Base-by-base conservation (phyloP, 2,888 invertebrate genomes). In the Drosophila borborema region DNA sequence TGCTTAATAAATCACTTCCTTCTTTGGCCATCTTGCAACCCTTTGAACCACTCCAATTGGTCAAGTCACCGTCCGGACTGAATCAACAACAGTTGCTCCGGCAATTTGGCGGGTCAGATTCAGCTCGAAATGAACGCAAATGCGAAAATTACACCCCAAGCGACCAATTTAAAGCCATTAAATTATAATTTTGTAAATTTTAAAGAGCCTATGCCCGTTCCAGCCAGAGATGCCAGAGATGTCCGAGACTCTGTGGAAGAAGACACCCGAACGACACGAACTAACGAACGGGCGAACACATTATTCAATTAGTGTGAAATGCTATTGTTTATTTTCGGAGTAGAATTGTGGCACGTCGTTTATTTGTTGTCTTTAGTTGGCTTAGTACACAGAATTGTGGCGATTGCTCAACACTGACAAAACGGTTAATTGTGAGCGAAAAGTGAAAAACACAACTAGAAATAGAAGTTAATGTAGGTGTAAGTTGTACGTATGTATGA, bases 71-170 rank as follows among this genome's bases (percentile, higher is more conserved):
- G 67, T 58, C 72, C 67, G 62, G 62, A 59, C 76, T 49, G 59
- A 65, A 62, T 70, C 61, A 60, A 69, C 28, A 6, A 28, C 65
- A 51, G 62, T 48, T 75, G 70, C 48, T 71, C 45, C 55, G 67
- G 51, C 72, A 80, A 75, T 80, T 75, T 78, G 80, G 80, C 72
- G 59, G 41, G 64, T 70, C 64, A 59, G 66, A 66, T 66, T 49
- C 62, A 62, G 63, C 74, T 77, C 62, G 81, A 85, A 89, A 85
- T 67, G 88, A 86, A 86, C 78, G 82, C 89, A 86, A 86, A 86
- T 86, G 90, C 88, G 86, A 86, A 86, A 86, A 86, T 86, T 86
- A 86, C 86, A 86, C 86, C 88, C 90, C 88, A 82, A 86, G 90
- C 88, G 86, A 86, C 89, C 86, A 86, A 86, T 86, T 86, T 89